phyloP scores from a whole-genome alignment of 2,888 invertebrate species.

The Eulithis prunata region DNA sequence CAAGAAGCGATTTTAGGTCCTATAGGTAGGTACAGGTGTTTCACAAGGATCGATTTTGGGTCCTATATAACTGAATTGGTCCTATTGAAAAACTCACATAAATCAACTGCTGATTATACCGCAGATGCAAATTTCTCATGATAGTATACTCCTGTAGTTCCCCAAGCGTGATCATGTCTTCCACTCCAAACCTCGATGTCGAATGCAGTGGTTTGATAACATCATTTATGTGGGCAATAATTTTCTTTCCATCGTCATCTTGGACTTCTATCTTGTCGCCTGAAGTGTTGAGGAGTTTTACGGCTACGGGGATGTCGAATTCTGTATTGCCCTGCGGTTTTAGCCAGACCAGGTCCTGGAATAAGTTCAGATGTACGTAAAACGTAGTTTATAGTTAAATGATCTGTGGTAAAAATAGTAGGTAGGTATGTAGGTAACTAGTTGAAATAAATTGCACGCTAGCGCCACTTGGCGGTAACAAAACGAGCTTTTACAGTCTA shows the following conservation, averaged over 20 bases:
- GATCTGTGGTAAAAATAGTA: too few relatives aligned
- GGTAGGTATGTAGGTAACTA: too few relatives aligned
- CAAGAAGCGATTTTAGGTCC: too few relatives aligned
- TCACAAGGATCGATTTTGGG: conserved; percentile 2
- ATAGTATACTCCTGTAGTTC: conserved; percentile 98
- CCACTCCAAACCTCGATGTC: conserved; percentile 92
- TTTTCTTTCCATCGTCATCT: conserved; percentile 93
- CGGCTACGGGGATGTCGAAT: conserved; percentile 94
- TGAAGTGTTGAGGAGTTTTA: conserved; percentile 90
- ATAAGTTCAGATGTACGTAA: not conserved
- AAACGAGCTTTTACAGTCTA: too few relatives aligned
- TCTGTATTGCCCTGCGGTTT: conserved; percentile 88
- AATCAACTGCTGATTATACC: conserved; percentile 94
- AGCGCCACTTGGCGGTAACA: too few relatives aligned
- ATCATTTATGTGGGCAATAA: conserved; percentile 83
- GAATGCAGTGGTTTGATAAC: conserved; percentile 90
- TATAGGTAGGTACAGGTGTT: not conserved
- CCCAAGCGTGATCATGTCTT: conserved; percentile 97
- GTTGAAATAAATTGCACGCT: too few relatives aligned
- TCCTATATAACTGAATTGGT: not conserved
- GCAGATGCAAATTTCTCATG: conserved; percentile 93
- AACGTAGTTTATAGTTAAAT: too few relatives aligned
- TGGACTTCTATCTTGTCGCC: conserved; percentile 90
- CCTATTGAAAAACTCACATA: conserved; percentile 88
- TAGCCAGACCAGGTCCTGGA: conserved; percentile 93